phyloP scores from a whole-genome alignment of 1,140 invertebrate species.

The Hypsibius dujardini region DNA sequence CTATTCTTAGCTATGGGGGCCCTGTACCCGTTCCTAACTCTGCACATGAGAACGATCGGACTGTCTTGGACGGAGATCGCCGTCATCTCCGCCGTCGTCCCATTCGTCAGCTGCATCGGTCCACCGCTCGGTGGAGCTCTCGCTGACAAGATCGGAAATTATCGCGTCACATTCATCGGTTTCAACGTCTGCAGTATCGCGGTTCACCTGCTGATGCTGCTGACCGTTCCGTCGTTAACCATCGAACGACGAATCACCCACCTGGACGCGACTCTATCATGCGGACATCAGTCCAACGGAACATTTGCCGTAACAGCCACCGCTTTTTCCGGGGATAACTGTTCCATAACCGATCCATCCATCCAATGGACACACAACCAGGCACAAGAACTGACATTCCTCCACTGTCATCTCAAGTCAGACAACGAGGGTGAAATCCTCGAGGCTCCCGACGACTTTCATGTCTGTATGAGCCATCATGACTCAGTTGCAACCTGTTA shows the following conservation, averaged over 20 bases:
- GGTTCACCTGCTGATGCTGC: background rate
- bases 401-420: background rate
- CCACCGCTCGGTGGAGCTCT: conserved; percentile 44
- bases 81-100: conserved; percentile 50
- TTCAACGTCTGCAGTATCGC: conserved; percentile 34
- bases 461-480: no score
- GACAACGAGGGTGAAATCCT: no score
- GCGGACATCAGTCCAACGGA: background rate
- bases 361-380: background rate
- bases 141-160: conserved; percentile 60
- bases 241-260: background rate
- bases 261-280: background rate
- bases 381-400: background rate
- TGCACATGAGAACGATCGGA: conserved; percentile 51
- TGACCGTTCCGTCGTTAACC: background rate
- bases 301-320: background rate
- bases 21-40: conserved; percentile 51
- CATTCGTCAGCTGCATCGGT: conserved; percentile 49
- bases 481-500: no score
- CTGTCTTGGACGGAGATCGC: conserved; percentile 48
- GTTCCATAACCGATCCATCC: background rate
- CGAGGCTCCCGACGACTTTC: no score
- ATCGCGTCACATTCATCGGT: conserved; percentile 46
- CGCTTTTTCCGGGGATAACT: background rate
- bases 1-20: conserved; percentile 48